These are phyloP conservation scores for Chaenogobius annularis DNA, from an alignment of 2,113 vertebrate genomes.

Conservation along the genomic window DNA sequence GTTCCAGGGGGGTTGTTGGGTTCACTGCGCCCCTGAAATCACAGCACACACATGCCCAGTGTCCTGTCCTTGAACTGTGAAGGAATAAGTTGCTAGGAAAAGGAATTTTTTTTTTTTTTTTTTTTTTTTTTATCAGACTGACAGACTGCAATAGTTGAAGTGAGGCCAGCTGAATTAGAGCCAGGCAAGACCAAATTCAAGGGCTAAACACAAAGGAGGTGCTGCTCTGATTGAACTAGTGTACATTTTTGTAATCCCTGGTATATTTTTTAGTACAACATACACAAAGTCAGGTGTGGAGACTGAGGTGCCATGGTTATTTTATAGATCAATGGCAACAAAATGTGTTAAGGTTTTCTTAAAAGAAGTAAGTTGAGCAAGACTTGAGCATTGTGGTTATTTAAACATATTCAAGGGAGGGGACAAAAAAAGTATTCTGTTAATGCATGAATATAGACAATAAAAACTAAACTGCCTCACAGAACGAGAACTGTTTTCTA, in stretches of 20 bases:
- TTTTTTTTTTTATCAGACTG: slow-evolving; percentile 40
- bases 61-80: slow-evolving; percentile 75
- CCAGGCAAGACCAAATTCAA: slow-evolving; percentile 68
- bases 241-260: not conserved
- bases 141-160: slow-evolving; percentile 71
- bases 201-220: slow-evolving; percentile 40
- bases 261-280: not conserved
- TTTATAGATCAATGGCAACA: too few species aligned
- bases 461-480: slow-evolving; percentile 56
- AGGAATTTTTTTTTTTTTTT: slow-evolving; percentile 57
- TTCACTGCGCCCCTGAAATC: slow-evolving; percentile 64
- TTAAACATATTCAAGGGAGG: slow-evolving; percentile 28
- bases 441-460: slow-evolving; percentile 28
- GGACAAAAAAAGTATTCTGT: slow-evolving; percentile 48
- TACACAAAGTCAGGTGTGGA: not conserved
- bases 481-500: slow-evolving; percentile 66
- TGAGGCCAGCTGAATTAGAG: slow-evolving; percentile 61
- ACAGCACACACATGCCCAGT: slow-evolving; percentile 65
- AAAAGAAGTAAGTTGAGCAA: slow-evolving; percentile 20
- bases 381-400: too few species aligned
- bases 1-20: slow-evolving; percentile 71
- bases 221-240: slow-evolving; percentile 31
- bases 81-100: slow-evolving; percentile 67
- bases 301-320: not conserved
- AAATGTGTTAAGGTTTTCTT: slow-evolving; percentile 22